phyloP scores from a whole-genome alignment of 2,888 invertebrate genomes.

The Amaurobius ferox region DNA sequence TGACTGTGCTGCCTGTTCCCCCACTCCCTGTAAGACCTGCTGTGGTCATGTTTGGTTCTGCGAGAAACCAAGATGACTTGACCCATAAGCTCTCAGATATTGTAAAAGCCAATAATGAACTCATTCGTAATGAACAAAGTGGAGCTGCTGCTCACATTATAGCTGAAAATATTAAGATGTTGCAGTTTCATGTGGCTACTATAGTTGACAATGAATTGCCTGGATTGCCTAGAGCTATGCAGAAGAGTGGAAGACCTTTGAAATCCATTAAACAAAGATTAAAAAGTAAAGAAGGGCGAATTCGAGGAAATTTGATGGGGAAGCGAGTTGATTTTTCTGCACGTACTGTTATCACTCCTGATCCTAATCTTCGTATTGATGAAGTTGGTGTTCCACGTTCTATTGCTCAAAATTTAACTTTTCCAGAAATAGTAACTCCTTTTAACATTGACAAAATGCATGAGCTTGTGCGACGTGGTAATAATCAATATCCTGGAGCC shows the following conservation, averaged over 20 bases:
- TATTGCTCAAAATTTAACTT: slow-evolving; percentile 99
- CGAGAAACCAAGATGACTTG: slow-evolving; percentile 97
- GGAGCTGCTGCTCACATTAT: slow-evolving; percentile 99
- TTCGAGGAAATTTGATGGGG: slow-evolving; percentile 99
- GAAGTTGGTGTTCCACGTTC: slow-evolving; percentile 98
- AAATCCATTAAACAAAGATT: slow-evolving; percentile 96
- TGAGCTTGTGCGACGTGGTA: slow-evolving; percentile 95
- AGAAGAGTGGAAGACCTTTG: slow-evolving; percentile 98
- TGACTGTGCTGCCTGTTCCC: slow-evolving; percentile 97
- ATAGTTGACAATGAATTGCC: slow-evolving; percentile 99
- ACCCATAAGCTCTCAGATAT: slow-evolving; percentile 99
- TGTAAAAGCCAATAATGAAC: slow-evolving; percentile 97
- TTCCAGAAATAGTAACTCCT: slow-evolving; percentile 99
- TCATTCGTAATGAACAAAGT: slow-evolving; percentile 94
- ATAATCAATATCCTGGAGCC: slow-evolving; percentile 99
- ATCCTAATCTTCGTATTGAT: slow-evolving; percentile 95
- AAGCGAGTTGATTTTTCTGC: slow-evolving; percentile 99
- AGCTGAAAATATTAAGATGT: slow-evolving; percentile 96
- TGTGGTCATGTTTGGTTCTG: slow-evolving; percentile 99
- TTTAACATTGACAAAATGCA: slow-evolving; percentile 98
- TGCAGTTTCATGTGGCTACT: slow-evolving; percentile 99
- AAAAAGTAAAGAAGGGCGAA: slow-evolving; percentile 99
- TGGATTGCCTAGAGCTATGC: slow-evolving; percentile 95
- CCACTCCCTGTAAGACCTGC: slow-evolving; percentile 97
- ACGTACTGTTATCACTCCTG: slow-evolving; percentile 98